A percentile compares a stretch with the other conserved stretches of the same genome.
These are phyloP conservation scores for Sebastes trivittatus DNA, from an alignment of 2,797 vertebrate species.

Conservation along the genomic window DNA sequence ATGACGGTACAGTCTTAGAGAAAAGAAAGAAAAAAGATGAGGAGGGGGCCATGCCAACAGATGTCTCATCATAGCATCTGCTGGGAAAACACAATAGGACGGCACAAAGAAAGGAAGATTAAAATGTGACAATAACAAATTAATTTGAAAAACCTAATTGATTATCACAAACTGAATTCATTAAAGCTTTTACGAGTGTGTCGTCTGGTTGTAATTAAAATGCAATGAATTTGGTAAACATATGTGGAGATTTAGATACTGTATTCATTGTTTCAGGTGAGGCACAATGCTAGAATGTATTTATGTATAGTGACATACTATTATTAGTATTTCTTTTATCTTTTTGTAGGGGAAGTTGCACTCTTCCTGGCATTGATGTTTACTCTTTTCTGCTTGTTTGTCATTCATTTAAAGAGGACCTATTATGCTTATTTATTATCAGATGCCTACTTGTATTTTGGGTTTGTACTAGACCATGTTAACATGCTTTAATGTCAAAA, in stretches of 20 bases:
- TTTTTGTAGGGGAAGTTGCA: background rate
- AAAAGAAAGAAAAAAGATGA: conserved; percentile 31
- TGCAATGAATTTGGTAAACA: conserved; percentile 27
- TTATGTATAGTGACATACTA: background rate
- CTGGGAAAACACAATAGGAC: conserved; percentile 54
- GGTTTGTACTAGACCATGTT: background rate
- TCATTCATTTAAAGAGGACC: conserved; percentile 1
- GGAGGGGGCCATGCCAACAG: conserved; percentile 45
- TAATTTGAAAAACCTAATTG: conserved; percentile 61
- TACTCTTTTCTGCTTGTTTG: background rate
- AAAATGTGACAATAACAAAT: conserved; percentile 61
- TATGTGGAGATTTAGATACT: conserved; percentile 11
- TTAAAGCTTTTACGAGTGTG: conserved; percentile 20
- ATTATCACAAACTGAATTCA: conserved; percentile 59
- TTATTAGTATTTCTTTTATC: background rate
- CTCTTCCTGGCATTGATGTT: background rate
- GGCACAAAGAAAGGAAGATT: conserved; percentile 46
- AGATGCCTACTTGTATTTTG: background rate
- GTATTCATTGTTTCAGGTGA: conserved; percentile 8
- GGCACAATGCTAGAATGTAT: background rate
- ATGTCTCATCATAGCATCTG: conserved; percentile 62
- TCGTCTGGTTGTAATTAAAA: conserved; percentile 43
- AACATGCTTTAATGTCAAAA: background rate
- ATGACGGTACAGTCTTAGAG: conserved; percentile 15
- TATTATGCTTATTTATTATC: background rate